Conservation (phyloP, 2,113 vertebrate genomes). For the Chaetura pelagica region DNA sequence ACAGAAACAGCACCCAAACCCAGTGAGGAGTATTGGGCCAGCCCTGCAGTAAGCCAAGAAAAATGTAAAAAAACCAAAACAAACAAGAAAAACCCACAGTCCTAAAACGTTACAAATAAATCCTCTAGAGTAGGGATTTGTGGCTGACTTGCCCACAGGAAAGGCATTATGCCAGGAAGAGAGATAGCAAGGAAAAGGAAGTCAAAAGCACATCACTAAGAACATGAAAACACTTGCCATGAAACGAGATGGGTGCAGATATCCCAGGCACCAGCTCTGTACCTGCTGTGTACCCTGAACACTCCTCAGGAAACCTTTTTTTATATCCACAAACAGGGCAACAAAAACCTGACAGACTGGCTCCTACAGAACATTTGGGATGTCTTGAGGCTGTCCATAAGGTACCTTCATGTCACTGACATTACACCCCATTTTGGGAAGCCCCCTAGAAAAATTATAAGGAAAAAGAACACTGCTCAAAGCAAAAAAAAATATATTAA, state of each 20-base stretch:
- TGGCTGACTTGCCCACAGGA: background rate
- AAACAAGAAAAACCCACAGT: background rate
- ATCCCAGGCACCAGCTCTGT: background rate
- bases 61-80: background rate
- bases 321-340: background rate
- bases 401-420: background rate
- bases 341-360: background rate
- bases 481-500: no score
- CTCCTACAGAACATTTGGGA: background rate
- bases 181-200: background rate
- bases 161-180: background rate
- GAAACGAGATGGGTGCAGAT: background rate
- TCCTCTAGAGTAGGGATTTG: background rate
- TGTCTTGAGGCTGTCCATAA: background rate
- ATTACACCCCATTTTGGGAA: background rate
- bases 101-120: background rate
- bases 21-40: background rate
- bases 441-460: background rate
- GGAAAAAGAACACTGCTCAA: background rate
- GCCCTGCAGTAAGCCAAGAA: background rate
- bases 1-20: background rate
- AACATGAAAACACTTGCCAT: background rate
- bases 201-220: background rate
- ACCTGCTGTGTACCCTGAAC: background rate
- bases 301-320: accelerated